Percentiles rank a stretch among this genome's conserved stretches.
phyloP scores from a whole-genome alignment of 2,888 invertebrate genomes.

The Pandemis corylana region DNA sequence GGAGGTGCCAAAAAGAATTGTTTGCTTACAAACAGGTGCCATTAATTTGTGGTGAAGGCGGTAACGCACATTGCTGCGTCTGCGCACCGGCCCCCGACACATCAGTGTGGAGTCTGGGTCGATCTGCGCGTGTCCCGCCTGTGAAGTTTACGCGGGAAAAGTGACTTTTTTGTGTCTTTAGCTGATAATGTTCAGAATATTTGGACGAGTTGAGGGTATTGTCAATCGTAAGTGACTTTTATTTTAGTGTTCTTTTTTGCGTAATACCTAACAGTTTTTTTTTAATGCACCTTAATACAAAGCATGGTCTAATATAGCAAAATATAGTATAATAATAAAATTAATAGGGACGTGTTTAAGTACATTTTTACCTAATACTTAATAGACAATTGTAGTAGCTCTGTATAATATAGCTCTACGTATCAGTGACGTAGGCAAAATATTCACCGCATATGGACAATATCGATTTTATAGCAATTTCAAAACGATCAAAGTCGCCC shows the following conservation, averaged over 20 bases:
- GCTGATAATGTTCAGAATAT: background rate
- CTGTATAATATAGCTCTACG: too few relatives aligned
- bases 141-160: slow-evolving; percentile 2
- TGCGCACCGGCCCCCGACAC: slow-evolving; percentile 3
- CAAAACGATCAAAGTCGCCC: too few relatives aligned
- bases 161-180: background rate
- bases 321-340: too few relatives aligned
- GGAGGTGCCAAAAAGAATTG: slow-evolving; percentile 41
- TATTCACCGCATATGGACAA: too few relatives aligned
- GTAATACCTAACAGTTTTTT: background rate
- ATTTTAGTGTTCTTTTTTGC: background rate
- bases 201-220: background rate
- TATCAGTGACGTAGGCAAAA: too few relatives aligned
- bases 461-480: too few relatives aligned
- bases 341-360: too few relatives aligned
- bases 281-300: too few relatives aligned
- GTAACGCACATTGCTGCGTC: slow-evolving; percentile 6
- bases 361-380: too few relatives aligned
- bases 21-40: slow-evolving; percentile 42
- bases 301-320: too few relatives aligned
- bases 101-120: background rate
- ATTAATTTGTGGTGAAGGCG: slow-evolving; percentile 38
- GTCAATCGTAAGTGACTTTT: background rate
- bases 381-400: too few relatives aligned
- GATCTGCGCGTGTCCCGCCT: background rate